These are phyloP conservation scores for Apistogramma diplotaenia DNA, from an alignment of 2,113 vertebrate species.

Conservation along the genomic window DNA sequence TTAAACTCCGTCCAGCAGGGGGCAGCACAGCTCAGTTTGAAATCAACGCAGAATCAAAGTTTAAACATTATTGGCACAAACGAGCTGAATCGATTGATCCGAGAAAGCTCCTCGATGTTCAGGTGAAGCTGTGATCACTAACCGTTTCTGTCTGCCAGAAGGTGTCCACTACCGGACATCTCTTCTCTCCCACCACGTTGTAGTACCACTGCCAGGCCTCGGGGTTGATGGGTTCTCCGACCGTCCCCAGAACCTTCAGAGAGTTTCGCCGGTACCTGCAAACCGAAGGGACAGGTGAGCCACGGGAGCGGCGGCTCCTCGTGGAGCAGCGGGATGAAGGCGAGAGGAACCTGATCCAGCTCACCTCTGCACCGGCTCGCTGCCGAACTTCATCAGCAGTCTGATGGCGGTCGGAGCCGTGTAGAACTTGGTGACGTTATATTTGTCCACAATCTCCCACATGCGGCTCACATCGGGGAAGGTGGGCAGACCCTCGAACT, in stretches of 20 bases:
- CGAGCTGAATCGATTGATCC: background rate
- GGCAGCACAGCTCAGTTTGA: background rate
- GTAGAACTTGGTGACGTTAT: conserved; percentile 95
- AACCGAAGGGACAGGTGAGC: background rate
- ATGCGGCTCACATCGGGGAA: conserved; percentile 89
- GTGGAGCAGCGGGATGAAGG: too few relatives aligned
- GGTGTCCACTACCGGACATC: conserved; percentile 93
- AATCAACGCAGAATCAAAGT: too few relatives aligned
- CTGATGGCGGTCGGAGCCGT: conserved; percentile 96
- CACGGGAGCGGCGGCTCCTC: too few relatives aligned
- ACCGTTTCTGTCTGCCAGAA: conserved; percentile 99
- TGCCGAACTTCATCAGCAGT: conserved; percentile 94
- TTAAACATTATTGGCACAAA: background rate
- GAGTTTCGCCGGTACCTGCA: conserved; percentile 87
- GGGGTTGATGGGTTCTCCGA: conserved; percentile 96
- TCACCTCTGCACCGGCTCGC: conserved; percentile 91
- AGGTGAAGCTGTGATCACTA: conserved; percentile 30
- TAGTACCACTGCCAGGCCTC: conserved; percentile 99
- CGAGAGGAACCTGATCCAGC: background rate
- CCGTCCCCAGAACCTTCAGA: conserved; percentile 90
- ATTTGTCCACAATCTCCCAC: conserved; percentile 94
- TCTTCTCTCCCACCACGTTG: conserved; percentile 86
- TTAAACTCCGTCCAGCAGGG: background rate
- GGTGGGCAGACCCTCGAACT: conserved; percentile 98
- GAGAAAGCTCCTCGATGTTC: background rate